These are phyloP conservation scores for Eudemis profundana DNA, from an alignment of 2,888 invertebrate genomes.

Conservation along the genomic window DNA sequence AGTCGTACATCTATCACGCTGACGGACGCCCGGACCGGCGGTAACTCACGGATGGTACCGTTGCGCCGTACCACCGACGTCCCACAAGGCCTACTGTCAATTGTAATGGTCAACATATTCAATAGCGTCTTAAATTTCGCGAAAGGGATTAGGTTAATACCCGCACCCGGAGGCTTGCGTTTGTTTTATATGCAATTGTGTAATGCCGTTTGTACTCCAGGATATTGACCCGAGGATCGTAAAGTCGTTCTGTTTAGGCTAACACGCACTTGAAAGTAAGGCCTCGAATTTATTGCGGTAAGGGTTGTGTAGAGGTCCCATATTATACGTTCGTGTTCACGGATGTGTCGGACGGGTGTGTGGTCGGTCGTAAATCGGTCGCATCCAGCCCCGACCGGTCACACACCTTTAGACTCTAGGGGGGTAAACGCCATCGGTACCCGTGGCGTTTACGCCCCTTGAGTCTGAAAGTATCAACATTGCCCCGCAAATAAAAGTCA, in stretches of 20 bases:
- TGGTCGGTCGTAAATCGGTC: constrained; percentile 62
- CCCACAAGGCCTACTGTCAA: constrained; percentile 39
- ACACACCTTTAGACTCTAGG: no score
- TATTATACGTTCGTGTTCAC: constrained; percentile 47
- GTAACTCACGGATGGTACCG: constrained; percentile 44
- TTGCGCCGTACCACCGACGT: constrained; percentile 26
- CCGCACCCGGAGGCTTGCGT: constrained; percentile 11
- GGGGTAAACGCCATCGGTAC: no score
- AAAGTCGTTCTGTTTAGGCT: constrained; percentile 20
- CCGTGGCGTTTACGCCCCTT: no score
- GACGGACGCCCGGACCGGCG: constrained; percentile 43
- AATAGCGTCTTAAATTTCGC: constrained; percentile 35
- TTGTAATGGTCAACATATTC: constrained; percentile 35
- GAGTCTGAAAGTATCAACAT: no score
- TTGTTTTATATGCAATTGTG: constrained; percentile 33
- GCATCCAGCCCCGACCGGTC: constrained; percentile 44
- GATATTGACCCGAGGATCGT: constrained; percentile 4
- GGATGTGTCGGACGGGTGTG: constrained; percentile 53
- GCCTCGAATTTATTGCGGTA: constrained; percentile 26
- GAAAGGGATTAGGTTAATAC: constrained; percentile 32
- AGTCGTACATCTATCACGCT: constrained; percentile 43
- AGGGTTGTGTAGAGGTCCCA: constrained; percentile 39
- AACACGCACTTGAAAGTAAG: constrained; percentile 19
- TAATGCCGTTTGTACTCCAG: constrained; percentile 15
- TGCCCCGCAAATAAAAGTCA: constrained; percentile 21